Conservation (phyloP, 2,888 invertebrate genomes). For the Cosmia pyralina region DNA sequence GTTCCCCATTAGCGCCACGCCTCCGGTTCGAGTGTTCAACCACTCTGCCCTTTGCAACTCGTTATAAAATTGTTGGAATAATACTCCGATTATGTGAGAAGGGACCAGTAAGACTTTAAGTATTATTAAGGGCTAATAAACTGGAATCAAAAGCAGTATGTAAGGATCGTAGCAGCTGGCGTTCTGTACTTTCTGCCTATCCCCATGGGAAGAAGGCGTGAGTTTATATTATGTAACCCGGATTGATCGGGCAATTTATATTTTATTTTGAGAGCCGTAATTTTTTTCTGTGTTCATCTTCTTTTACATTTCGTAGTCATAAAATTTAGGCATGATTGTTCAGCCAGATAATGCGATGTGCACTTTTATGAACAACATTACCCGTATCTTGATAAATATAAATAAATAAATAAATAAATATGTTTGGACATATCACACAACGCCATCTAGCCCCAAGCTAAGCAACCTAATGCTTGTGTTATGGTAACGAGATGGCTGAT, state of each 20-base stretch:
- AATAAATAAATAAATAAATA: no score
- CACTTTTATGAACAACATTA: background rate
- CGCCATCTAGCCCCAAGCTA: no score
- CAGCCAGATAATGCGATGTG: background rate
- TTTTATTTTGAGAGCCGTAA: background rate
- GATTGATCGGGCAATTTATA: background rate
- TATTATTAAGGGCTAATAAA: background rate
- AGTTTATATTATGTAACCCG: background rate
- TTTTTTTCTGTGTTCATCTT: background rate
- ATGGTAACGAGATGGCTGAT: no score
- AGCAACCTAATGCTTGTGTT: no score
- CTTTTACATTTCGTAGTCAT: background rate
- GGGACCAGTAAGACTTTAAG: slow-evolving; percentile 17
- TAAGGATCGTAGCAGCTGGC: no score
- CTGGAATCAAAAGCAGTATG: no score
- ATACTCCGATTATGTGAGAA: slow-evolving; percentile 25
- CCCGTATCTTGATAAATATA: background rate
- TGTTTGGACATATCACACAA: no score
- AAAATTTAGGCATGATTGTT: background rate
- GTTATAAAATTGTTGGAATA: slow-evolving; percentile 46
- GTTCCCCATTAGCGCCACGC: slow-evolving; percentile 11
- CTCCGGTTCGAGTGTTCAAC: slow-evolving; percentile 26
- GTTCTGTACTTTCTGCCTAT: background rate
- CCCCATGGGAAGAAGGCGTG: background rate
- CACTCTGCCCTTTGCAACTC: slow-evolving; percentile 47